phyloP scores from a whole-genome alignment of 2,797 vertebrate species.

The Poliocrania exsul region DNA sequence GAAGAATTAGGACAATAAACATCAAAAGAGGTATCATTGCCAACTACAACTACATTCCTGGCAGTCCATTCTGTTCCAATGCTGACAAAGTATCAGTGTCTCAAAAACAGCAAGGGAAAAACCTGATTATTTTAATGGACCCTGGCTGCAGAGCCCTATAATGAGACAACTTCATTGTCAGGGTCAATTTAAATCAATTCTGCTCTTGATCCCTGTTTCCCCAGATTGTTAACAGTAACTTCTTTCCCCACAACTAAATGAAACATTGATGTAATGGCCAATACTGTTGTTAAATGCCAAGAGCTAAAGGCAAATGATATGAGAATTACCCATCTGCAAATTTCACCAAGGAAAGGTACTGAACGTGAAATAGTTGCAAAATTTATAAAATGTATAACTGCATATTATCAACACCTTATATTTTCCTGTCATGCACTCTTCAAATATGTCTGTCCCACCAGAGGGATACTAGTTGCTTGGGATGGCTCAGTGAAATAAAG shows the following conservation, averaged over 20 bases:
- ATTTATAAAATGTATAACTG: neutral
- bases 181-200: conserved; percentile 33
- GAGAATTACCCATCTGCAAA: neutral
- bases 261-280: neutral
- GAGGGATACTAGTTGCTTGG: neutral
- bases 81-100: neutral
- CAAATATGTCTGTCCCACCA: neutral
- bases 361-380: neutral
- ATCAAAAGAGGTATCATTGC: neutral
- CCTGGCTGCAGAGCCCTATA: neutral
- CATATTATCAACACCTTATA: neutral
- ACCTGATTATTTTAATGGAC: neutral
- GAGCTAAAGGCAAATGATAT: neutral
- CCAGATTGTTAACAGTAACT: neutral
- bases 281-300: neutral
- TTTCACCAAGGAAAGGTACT: neutral
- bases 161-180: conserved; percentile 6
- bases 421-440: neutral
- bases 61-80: conserved; percentile 16
- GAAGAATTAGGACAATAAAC: neutral
- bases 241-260: neutral
- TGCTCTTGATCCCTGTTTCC: neutral
- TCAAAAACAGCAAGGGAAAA: conserved; percentile 22
- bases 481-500: neutral
- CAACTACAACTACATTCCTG: conserved; percentile 2